Evolutionary conservation across 2,797 vertebrate species (phyloP).

Genomic region (Siniperca scherzeri): DNA sequence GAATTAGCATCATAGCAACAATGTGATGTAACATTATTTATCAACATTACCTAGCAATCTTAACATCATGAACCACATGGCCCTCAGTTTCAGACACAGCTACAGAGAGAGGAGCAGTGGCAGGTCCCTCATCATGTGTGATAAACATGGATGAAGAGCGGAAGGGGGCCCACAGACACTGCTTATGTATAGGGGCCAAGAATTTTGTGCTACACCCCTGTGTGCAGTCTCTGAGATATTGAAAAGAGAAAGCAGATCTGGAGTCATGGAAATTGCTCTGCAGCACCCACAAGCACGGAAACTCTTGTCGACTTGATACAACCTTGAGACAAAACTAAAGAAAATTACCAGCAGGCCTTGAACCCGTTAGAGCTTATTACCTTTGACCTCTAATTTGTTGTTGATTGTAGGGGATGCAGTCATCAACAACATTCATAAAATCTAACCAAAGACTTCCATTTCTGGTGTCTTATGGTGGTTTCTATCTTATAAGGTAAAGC

Average conservation of each 20-base stretch:
- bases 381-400: constrained; percentile 12
- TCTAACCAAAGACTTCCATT: neutral
- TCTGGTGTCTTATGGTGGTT: neutral
- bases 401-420: neutral
- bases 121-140: no score
- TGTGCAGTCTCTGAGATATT: no score
- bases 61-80: no score
- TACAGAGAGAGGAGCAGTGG: no score
- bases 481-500: neutral
- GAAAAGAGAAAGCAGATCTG: neutral
- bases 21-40: no score
- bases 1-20: no score
- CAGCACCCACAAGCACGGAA: constrained; percentile 30
- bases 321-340: constrained; percentile 18
- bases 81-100: no score
- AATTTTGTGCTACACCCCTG: no score
- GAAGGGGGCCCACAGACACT: no score
- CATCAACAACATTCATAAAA: neutral
- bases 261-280: constrained; percentile 22
- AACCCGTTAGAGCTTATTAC: constrained; percentile 20
- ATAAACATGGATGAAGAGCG: no score
- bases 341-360: constrained; percentile 37
- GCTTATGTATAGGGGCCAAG: no score
- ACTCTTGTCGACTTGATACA: constrained; percentile 5
- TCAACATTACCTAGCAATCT: no score